These are phyloP conservation scores for Papilio aristodemus DNA, from an alignment of 1,140 invertebrate genomes.

Conservation along the genomic window DNA sequence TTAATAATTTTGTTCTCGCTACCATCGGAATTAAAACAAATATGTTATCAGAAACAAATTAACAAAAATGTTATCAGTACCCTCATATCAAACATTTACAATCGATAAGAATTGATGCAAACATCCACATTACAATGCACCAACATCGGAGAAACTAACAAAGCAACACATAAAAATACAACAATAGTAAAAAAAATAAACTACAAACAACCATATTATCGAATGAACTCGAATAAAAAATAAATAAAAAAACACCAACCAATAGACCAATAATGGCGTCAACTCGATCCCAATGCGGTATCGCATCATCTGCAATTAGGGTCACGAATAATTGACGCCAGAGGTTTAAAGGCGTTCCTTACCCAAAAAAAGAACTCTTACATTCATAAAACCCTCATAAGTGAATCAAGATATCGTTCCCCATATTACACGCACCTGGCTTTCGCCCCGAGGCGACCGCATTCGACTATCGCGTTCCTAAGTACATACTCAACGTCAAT, in stretches of 20 bases:
- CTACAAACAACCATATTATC: slow-evolving; percentile 58
- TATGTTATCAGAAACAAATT: neutral
- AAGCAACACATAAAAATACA: slow-evolving; percentile 44
- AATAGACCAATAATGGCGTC: slow-evolving; percentile 70
- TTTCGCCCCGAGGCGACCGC: slow-evolving; percentile 57
- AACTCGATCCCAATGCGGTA: slow-evolving; percentile 64
- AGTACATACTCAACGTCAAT: slow-evolving; percentile 61
- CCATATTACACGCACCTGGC: slow-evolving; percentile 68
- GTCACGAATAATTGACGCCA: slow-evolving; percentile 74
- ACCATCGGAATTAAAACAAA: neutral
- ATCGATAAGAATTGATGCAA: slow-evolving; percentile 20
- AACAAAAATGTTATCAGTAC: slow-evolving; percentile 18
- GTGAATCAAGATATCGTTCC: slow-evolving; percentile 76
- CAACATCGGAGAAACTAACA: slow-evolving; percentile 48
- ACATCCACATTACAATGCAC: slow-evolving; percentile 41
- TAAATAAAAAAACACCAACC: slow-evolving; percentile 57
- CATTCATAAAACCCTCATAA: slow-evolving; percentile 71
- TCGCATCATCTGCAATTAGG: slow-evolving; percentile 78
- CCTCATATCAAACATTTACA: slow-evolving; percentile 12
- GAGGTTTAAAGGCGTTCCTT: slow-evolving; percentile 68
- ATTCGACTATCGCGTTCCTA: slow-evolving; percentile 53
- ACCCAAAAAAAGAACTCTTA: slow-evolving; percentile 56
- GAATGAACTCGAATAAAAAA: slow-evolving; percentile 37
- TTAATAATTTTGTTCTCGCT: too few species aligned
- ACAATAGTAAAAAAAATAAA: slow-evolving; percentile 54